phyloP scores from a whole-genome alignment of 2,797 vertebrate species.

The Miichthys miiuy region DNA sequence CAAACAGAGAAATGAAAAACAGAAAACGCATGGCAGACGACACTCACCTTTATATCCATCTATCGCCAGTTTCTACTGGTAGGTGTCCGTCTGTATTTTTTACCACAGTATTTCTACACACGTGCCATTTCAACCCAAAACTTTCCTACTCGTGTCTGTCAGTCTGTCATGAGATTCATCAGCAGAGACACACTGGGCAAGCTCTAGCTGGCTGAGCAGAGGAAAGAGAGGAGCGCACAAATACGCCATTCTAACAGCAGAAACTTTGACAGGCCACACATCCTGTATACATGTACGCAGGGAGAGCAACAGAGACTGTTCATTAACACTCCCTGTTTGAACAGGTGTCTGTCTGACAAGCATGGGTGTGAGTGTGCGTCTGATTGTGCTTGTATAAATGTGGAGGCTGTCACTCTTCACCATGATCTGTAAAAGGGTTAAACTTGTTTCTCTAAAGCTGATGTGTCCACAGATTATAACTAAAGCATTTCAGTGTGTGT shows the following conservation, averaged over 20 bases:
- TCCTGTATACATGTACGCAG: conserved; percentile 36
- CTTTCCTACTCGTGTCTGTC: background rate
- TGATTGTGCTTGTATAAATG: conserved; percentile 45
- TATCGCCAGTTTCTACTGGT: background rate
- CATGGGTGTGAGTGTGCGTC: conserved; percentile 31
- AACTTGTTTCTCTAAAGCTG: conserved; percentile 51
- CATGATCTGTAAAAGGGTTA: conserved; percentile 54
- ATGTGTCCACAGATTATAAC: conserved; percentile 2
- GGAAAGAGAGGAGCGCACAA: conserved; percentile 8
- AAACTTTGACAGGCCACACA: conserved; percentile 46
- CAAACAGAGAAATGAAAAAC: background rate
- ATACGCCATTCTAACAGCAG: conserved; percentile 18
- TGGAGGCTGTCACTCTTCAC: conserved; percentile 65
- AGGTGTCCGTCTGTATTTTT: background rate
- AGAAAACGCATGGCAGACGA: background rate
- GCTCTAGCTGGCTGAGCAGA: conserved; percentile 51
- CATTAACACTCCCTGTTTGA: conserved; percentile 84
- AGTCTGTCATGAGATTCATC: conserved; percentile 32
- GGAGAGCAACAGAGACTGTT: conserved; percentile 53
- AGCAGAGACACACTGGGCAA: conserved; percentile 43
- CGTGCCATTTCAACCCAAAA: background rate
- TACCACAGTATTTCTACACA: background rate
- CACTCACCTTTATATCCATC: background rate
- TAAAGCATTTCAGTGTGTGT: conserved; percentile 20
- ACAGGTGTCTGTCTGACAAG: conserved; percentile 82